Evolutionary conservation across 2,888 invertebrate genomes (phyloP).

Genomic region (Calameuta pallipes): DNA sequence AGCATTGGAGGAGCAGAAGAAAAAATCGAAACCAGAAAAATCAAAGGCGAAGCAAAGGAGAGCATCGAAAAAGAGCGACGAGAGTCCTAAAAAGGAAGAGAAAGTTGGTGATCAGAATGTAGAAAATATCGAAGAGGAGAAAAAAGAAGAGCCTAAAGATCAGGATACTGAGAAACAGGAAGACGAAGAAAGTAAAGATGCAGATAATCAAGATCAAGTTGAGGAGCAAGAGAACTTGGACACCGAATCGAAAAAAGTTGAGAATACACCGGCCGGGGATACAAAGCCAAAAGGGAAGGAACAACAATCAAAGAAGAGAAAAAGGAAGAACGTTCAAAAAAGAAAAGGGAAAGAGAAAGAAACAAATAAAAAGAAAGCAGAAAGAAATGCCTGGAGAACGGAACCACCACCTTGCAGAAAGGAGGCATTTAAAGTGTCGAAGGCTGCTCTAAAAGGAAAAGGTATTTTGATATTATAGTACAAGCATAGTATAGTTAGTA

Average conservation of each 20-base stretch:
- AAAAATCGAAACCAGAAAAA: conserved; percentile 5
- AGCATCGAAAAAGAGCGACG: conserved; percentile 3
- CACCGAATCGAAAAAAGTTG: conserved; percentile 2
- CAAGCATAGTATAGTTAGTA: neutral
- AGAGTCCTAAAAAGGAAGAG: conserved; percentile 5
- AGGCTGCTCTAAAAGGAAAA: conserved; percentile 34
- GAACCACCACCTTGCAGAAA: conserved; percentile 35
- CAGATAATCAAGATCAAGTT: neutral
- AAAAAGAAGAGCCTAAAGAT: conserved; percentile 1
- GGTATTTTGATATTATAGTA: conserved; percentile 30
- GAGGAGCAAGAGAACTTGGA: conserved; percentile 5
- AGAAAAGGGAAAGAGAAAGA: conserved; percentile 3
- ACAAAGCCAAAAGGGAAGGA: neutral
- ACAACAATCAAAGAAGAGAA: neutral
- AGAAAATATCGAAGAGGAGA: conserved; percentile 9
- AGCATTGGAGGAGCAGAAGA: conserved; percentile 31
- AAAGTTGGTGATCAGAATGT: conserved; percentile 1
- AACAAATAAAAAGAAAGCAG: conserved; percentile 23
- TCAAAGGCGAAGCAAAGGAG: conserved; percentile 11
- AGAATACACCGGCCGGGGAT: neutral
- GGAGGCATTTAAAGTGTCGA: conserved; percentile 31
- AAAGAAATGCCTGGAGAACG: conserved; percentile 45
- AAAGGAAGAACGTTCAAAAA: neutral
- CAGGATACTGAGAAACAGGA: conserved; percentile 10
- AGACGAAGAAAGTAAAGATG: neutral